These are phyloP conservation scores for Drusus annulatus DNA, from an alignment of 1,140 invertebrate genomes.

Conservation along the genomic window DNA sequence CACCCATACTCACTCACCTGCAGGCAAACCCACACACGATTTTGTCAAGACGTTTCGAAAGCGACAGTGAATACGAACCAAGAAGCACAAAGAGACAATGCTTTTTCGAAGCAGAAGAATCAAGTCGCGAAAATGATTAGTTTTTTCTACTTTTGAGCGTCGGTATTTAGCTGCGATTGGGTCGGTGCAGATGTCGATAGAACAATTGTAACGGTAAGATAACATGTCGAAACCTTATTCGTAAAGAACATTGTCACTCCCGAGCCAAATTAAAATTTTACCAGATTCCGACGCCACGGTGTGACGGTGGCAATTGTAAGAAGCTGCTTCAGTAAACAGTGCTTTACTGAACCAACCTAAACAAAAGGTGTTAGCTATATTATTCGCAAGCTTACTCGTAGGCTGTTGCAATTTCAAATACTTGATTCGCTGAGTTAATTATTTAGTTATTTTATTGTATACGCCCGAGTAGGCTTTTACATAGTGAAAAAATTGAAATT, in stretches of 20 bases:
- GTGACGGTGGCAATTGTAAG: not conserved
- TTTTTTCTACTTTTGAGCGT: too few relatives aligned
- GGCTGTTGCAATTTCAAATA: too few relatives aligned
- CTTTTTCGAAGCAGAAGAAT: not conserved
- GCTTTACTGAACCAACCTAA: too few relatives aligned
- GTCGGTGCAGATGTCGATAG: not conserved
- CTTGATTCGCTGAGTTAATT: too few relatives aligned
- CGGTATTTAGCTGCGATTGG: not conserved
- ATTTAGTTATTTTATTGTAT: too few relatives aligned
- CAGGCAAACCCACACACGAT: slow-evolving; percentile 19
- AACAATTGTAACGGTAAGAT: slow-evolving; percentile 33
- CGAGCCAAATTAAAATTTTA: not conserved
- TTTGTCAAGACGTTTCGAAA: not conserved
- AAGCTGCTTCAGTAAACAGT: too few relatives aligned
- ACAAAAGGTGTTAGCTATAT: too few relatives aligned
- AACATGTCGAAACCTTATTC: slow-evolving; percentile 30
- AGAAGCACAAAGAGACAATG: slow-evolving; percentile 18
- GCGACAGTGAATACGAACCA: slow-evolving; percentile 6
- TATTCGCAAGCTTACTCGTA: too few relatives aligned
- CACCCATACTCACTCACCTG: slow-evolving; percentile 6
- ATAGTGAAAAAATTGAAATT: too few relatives aligned
- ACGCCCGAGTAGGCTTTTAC: too few relatives aligned
- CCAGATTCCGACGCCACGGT: not conserved
- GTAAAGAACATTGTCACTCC: slow-evolving; percentile 15
- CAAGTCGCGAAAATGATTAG: too few relatives aligned